A percentile compares a stretch with the other conserved stretches of the same genome.
phyloP scores from a whole-genome alignment of 2,797 vertebrate species.

The Danio kyathit region DNA sequence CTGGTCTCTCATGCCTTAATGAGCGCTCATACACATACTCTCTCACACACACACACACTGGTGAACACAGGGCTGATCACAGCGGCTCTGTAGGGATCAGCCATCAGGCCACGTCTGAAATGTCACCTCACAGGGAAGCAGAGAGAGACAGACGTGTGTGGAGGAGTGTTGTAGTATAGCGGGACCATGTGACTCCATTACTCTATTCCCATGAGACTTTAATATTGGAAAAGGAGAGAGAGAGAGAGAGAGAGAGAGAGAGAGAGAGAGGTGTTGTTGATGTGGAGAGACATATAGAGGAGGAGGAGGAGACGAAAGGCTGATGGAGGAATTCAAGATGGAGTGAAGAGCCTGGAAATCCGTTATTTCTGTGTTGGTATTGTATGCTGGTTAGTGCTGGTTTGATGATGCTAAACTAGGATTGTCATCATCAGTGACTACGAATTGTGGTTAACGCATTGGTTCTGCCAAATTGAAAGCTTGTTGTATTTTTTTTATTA shows the following conservation, averaged over 20 bases:
- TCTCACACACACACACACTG: conserved; percentile 39
- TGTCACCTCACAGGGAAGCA: conserved; percentile 71
- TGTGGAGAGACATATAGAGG: conserved; percentile 21
- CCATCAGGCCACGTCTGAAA: conserved; percentile 75
- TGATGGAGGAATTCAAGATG: conserved; percentile 9
- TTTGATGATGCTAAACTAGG: background rate
- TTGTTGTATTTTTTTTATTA: too few species aligned
- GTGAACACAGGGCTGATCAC: conserved; percentile 70
- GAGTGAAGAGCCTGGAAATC: conserved; percentile 12
- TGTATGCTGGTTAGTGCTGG: background rate
- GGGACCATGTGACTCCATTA: conserved; percentile 70
- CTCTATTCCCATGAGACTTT: conserved; percentile 68
- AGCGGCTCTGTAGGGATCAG: conserved; percentile 76
- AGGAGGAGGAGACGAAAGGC: background rate
- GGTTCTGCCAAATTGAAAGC: too few species aligned
- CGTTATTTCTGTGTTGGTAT: background rate
- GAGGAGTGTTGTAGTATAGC: conserved; percentile 63
- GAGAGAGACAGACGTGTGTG: conserved; percentile 37
- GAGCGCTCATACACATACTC: conserved; percentile 65
- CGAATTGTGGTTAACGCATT: too few species aligned
- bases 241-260: conserved; percentile 46
- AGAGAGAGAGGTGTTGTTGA: conserved; percentile 38
- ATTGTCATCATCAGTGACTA: background rate
- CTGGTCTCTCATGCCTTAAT: conserved; percentile 69
- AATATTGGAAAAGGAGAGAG: conserved; percentile 66